These are phyloP conservation scores for Dasypus novemcinctus DNA, from an alignment of 2,113 vertebrate species.

Conservation along the genomic window DNA sequence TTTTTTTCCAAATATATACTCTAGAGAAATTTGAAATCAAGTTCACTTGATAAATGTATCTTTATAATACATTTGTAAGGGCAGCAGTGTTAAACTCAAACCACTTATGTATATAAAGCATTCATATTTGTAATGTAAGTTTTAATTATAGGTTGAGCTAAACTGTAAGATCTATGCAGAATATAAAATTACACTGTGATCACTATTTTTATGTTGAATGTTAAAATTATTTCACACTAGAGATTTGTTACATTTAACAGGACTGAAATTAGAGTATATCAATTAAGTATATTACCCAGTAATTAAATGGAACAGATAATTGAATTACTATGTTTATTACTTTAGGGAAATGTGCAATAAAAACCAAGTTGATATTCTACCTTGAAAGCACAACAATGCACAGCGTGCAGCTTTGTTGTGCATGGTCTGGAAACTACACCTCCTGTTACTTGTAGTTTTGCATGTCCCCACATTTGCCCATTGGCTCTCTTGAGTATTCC, in stretches of 20 bases:
- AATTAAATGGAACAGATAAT: conserved; percentile 68
- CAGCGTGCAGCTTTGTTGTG: neutral
- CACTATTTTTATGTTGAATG: conserved; percentile 53
- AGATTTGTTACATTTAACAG: conserved; percentile 55
- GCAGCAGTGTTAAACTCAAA: conserved; percentile 4
- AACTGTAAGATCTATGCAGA: conserved; percentile 35
- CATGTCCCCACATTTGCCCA: neutral
- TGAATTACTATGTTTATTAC: conserved; percentile 59
- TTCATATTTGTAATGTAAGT: conserved; percentile 37
- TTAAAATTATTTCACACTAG: conserved; percentile 67
- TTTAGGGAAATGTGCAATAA: conserved; percentile 26
- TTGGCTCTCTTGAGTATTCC: neutral
- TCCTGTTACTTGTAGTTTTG: neutral
- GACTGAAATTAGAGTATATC: conserved; percentile 56
- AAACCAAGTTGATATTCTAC: conserved; percentile 28
- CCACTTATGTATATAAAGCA: conserved; percentile 2
- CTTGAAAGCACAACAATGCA: neutral
- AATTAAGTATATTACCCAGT: conserved; percentile 60
- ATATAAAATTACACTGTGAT: conserved; percentile 51
- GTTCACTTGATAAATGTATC: conserved; percentile 3
- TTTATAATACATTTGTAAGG: conserved; percentile 22
- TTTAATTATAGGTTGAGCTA: conserved; percentile 56
- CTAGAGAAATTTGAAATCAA: conserved; percentile 10
- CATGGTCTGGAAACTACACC: neutral
- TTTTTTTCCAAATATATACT: neutral